Conservation (phyloP, 2,797 vertebrate species). For the Mergus octosetaceus region DNA sequence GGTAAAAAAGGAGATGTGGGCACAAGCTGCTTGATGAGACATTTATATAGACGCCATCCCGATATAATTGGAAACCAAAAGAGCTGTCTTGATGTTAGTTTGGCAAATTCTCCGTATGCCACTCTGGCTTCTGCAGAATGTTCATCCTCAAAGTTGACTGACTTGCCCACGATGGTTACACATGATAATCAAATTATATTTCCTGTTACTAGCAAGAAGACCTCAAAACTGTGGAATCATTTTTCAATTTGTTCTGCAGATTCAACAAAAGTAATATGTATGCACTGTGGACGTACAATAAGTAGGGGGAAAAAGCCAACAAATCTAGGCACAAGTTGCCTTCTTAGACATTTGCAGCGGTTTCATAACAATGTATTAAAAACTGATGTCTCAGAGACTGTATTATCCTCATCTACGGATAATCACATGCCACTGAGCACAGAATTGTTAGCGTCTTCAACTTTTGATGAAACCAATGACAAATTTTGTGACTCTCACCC, state of each 20-base stretch:
- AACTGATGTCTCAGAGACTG: slow-evolving; percentile 86
- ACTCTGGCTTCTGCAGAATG: slow-evolving; percentile 82
- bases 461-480: slow-evolving; percentile 83
- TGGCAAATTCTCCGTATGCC: slow-evolving; percentile 85
- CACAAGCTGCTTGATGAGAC: slow-evolving; percentile 95
- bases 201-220: slow-evolving; percentile 93
- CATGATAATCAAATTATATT: slow-evolving; percentile 80
- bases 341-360: slow-evolving; percentile 94
- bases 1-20: slow-evolving; percentile 94
- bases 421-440: slow-evolving; percentile 77
- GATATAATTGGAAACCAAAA: slow-evolving; percentile 90
- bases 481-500: slow-evolving; percentile 92
- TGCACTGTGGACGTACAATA: slow-evolving; percentile 98
- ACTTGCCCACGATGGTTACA: slow-evolving; percentile 74
- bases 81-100: slow-evolving; percentile 83
- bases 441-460: slow-evolving; percentile 80
- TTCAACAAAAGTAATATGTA: slow-evolving; percentile 95
- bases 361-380: slow-evolving; percentile 92
- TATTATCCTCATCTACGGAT: slow-evolving; percentile 79
- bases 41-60: slow-evolving; percentile 91
- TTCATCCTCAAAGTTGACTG: slow-evolving; percentile 82
- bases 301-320: slow-evolving; percentile 98
- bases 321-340: slow-evolving; percentile 96
- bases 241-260: slow-evolving; percentile 93
- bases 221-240: slow-evolving; percentile 99